These are phyloP conservation scores for Triops longicaudatus DNA, from an alignment of 1,140 invertebrate species.

Conservation along the genomic window DNA sequence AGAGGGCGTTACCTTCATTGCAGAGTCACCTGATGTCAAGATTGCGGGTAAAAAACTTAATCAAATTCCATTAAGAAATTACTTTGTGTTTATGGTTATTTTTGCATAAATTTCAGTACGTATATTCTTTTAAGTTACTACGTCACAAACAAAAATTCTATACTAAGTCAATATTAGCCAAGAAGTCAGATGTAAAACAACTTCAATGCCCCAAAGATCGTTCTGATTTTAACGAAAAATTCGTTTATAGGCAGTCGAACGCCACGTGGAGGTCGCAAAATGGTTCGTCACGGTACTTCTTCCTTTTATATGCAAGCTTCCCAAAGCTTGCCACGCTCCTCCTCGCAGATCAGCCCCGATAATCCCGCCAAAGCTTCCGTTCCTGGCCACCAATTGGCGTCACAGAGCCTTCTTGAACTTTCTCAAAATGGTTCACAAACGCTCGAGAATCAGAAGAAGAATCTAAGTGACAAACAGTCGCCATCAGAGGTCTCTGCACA, in stretches of 20 bases:
- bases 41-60: background rate
- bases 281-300: background rate
- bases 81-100: background rate
- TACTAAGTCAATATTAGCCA: too few relatives aligned
- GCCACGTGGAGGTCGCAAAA: background rate
- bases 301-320: background rate
- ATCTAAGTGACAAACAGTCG: too few relatives aligned
- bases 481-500: background rate
- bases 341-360: background rate
- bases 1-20: background rate
- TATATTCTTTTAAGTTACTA: background rate
- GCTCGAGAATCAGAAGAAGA: background rate
- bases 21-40: background rate
- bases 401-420: background rate
- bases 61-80: background rate
- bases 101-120: background rate
- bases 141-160: too few relatives aligned
- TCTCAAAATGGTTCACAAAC: too few relatives aligned
- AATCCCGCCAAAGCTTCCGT: background rate
- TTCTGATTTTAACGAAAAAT: too few relatives aligned
- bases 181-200: too few relatives aligned
- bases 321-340: background rate
- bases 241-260: background rate
- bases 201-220: too few relatives aligned
- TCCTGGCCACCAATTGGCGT: background rate